Percentiles rank a stretch among this genome's conserved stretches.
Evolutionary conservation across 2,113 vertebrate species (phyloP).

Genomic region (Ailurus styani): DNA sequence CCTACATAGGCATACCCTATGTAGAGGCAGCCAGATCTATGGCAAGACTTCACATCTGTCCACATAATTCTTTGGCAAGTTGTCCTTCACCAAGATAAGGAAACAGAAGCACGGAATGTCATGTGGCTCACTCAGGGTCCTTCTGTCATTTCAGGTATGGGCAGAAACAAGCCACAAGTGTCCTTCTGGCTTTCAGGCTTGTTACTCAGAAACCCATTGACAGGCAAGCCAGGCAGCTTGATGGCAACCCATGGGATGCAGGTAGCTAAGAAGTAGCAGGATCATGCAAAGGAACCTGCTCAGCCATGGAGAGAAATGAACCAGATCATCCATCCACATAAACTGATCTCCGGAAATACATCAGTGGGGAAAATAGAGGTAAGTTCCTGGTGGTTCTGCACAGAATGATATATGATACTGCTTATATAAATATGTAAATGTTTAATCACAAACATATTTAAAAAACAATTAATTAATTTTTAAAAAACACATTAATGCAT

Average conservation of each 20-base stretch:
- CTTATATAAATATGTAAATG: neutral
- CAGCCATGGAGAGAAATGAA: accelerated
- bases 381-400: too few relatives aligned
- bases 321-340: neutral
- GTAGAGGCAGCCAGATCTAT: neutral
- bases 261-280: neutral
- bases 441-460: too few relatives aligned
- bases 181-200: neutral
- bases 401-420: accelerated
- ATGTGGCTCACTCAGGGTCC: too few relatives aligned
- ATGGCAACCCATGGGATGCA: accelerated
- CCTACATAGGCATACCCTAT: too few relatives aligned
- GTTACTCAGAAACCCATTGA: neutral
- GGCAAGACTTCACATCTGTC: accelerated
- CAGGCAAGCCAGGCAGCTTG: neutral
- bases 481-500: too few relatives aligned
- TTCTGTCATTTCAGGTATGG: neutral
- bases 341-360: neutral
- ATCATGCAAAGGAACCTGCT: accelerated
- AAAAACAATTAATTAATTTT: too few relatives aligned
- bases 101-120: neutral
- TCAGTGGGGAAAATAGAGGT: accelerated
- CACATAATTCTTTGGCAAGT: neutral
- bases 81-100: neutral
- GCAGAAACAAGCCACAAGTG: neutral